These are phyloP conservation scores for Leptinotarsa lineolata DNA, from an alignment of 1,140 invertebrate species.

Conservation along the genomic window DNA sequence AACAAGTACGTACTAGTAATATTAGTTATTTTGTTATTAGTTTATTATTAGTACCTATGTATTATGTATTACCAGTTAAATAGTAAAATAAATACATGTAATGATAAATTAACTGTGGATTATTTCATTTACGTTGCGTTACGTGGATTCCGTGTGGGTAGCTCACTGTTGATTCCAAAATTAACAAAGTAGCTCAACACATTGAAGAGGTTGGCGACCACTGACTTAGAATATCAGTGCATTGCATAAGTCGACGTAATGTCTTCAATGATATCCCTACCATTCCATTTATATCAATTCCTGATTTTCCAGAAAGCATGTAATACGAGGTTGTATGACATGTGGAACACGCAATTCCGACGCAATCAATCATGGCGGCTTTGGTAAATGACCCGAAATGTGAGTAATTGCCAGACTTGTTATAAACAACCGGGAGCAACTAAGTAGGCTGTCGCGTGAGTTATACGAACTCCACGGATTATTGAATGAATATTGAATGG, in stretches of 20 bases:
- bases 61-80: no score
- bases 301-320: background rate
- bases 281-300: background rate
- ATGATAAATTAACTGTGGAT: no score
- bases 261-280: background rate
- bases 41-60: no score
- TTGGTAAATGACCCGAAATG: slow-evolving; percentile 24
- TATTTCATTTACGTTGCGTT: no score
- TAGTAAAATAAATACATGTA: no score
- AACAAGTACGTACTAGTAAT: no score
- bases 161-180: no score
- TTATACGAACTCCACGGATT: background rate
- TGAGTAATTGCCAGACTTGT: slow-evolving; percentile 25
- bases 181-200: no score
- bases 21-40: no score
- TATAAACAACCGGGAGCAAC: slow-evolving; percentile 13
- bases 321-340: slow-evolving; percentile 11
- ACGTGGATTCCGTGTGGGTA: no score
- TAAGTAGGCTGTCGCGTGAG: slow-evolving; percentile 26
- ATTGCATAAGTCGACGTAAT: background rate
- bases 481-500: background rate
- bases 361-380: slow-evolving; percentile 22
- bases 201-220: no score
- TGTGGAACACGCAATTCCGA: slow-evolving; percentile 14
- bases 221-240: no score